Conservation (phyloP, 2,113 vertebrate species). For the Corydoras sp. region DNA sequence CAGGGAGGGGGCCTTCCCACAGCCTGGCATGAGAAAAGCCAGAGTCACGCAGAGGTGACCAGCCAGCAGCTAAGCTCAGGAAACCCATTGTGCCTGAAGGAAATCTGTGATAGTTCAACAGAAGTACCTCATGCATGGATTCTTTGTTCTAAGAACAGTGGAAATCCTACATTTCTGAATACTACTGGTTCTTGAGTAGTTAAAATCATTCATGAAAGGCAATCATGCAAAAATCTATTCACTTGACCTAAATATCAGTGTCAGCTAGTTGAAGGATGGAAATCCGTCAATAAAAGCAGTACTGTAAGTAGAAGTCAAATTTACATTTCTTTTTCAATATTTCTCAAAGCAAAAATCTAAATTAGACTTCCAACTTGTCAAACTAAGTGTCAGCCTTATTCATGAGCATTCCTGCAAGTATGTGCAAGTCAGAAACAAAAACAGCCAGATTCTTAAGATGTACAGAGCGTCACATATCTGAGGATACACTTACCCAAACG, state of each 20-base stretch:
- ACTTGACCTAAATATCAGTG: slow-evolving; percentile 10
- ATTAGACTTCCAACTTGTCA: not conserved
- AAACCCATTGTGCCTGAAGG: slow-evolving; percentile 11
- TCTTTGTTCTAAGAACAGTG: slow-evolving; percentile 18
- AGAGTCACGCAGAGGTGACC: slow-evolving; percentile 28
- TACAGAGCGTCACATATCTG: not conserved
- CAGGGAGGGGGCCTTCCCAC: slow-evolving; percentile 19
- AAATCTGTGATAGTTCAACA: slow-evolving; percentile 17
- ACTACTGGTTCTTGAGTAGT: not conserved
- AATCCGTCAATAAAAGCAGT: not conserved
- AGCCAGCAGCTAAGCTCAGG: slow-evolving; percentile 27
- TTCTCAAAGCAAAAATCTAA: not conserved
- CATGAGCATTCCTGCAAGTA: slow-evolving; percentile 3
- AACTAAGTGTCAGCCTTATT: not conserved
- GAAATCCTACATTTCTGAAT: not conserved
- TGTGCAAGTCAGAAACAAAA: slow-evolving; percentile 1
- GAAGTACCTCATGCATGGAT: slow-evolving; percentile 14
- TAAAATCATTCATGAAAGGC: slow-evolving; percentile 10
- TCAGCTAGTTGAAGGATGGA: not conserved
- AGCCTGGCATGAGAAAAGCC: slow-evolving; percentile 17
- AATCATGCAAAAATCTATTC: not conserved
- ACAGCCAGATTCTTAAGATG: slow-evolving; percentile 19
- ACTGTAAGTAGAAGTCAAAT: not conserved
- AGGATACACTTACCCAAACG: slow-evolving; percentile 16
- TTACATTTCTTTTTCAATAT: not conserved